These are phyloP conservation scores for Cryptoprocta ferox DNA, from an alignment of 2,797 vertebrate genomes.

Conservation along the genomic window DNA sequence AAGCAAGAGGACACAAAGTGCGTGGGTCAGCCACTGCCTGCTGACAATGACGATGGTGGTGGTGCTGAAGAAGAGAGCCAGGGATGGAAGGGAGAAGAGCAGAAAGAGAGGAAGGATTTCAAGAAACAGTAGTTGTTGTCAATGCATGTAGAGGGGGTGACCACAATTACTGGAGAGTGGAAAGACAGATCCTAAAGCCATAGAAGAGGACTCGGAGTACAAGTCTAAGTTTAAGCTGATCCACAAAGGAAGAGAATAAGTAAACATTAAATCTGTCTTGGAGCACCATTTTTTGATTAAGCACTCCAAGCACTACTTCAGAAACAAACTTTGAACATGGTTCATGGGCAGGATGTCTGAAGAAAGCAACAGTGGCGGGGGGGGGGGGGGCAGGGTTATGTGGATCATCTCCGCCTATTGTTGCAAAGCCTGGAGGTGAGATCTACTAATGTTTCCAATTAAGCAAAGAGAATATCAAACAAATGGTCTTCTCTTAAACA, in stretches of 20 bases:
- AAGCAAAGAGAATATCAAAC: constrained; percentile 30
- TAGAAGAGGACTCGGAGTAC: neutral
- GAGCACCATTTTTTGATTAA: neutral
- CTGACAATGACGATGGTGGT: neutral
- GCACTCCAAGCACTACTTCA: neutral
- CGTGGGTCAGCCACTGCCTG: neutral
- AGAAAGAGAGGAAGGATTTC: neutral
- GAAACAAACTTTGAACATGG: neutral
- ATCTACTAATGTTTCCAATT: constrained; percentile 67
- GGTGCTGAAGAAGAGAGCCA: neutral
- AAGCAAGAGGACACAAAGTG: neutral
- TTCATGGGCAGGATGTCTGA: neutral
- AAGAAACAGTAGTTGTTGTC: neutral
- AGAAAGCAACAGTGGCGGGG: neutral
- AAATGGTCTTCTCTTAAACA: constrained; percentile 53
- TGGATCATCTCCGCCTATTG: neutral
- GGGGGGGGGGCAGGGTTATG: neutral
- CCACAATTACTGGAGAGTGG: neutral
- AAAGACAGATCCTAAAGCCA: neutral
- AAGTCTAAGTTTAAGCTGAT: neutral
- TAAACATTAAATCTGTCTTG: neutral
- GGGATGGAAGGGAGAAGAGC: neutral
- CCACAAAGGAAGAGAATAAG: neutral
- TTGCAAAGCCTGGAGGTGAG: constrained; percentile 65
- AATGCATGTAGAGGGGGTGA: neutral